Evolutionary conservation across 2,797 vertebrate species (phyloP).

Genomic region (Mormyrus hasselquistii): DNA sequence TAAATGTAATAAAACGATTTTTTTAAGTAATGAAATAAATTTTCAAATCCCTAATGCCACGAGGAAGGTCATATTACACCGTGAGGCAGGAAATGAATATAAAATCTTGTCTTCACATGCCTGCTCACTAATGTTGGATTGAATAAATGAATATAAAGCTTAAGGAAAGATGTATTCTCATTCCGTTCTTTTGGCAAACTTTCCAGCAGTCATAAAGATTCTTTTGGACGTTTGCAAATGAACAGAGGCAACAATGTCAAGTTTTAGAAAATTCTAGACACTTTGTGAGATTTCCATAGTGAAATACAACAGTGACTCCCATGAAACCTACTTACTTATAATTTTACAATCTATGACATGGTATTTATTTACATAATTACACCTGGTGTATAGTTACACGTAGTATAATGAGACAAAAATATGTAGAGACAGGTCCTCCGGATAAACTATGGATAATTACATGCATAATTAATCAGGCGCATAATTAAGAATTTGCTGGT

Average conservation of each 20-base stretch:
- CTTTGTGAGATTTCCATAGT: background rate
- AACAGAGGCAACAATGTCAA: background rate
- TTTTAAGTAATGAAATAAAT: constrained; percentile 11
- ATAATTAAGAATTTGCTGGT: constrained; percentile 57
- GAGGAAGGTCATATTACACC: background rate
- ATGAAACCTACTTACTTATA: background rate
- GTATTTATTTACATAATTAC: constrained; percentile 16
- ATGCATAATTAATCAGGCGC: constrained; percentile 59
- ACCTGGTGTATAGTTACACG: constrained; percentile 13
- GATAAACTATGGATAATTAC: constrained; percentile 52
- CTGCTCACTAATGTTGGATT: background rate
- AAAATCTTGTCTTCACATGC: background rate
- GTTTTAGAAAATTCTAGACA: background rate
- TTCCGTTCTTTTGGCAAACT: background rate
- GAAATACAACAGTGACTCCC: background rate
- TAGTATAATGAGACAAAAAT: constrained; percentile 14
- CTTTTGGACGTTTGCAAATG: background rate
- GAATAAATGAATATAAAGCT: background rate
- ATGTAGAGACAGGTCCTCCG: constrained; percentile 9
- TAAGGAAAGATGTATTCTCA: background rate
- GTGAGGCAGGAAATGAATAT: background rate
- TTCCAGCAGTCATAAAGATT: background rate
- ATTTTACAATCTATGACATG: background rate
- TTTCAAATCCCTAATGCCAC: background rate
- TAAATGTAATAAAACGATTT: background rate